Base-by-base conservation (phyloP, 2,888 invertebrate species). In the Chrysodeixis includens region DNA sequence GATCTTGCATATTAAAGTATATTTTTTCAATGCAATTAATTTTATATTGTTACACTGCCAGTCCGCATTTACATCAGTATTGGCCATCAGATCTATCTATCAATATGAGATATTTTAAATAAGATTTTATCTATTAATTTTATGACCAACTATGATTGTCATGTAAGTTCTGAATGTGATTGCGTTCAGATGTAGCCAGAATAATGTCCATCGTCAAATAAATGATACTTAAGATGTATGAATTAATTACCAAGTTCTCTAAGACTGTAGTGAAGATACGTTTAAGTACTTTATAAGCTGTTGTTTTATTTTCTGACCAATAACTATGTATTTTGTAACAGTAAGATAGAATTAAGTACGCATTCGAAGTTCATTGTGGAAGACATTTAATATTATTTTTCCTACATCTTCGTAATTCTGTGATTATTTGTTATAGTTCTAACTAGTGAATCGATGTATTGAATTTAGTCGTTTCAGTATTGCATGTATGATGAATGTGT, bases 261-360 rank as follows among this genome's bases (percentile, higher is more conserved):
- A 88, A 92, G 91, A 92, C 91, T 91, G 89, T 91, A 90, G 82
- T 81, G 88, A 83, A 85, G 85, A 88, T 90, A 90, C 86, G 85
- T 88, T 87, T 87, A 89, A 87, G 86, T 89, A 88, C 88, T 91
- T 86, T 88, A 35, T 79, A 83, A 77, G 78, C 74, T 76, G 86
- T 91, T 89, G 88, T 92, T 93, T 93, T 93, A 93, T 88, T 92
- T 92, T 86, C 89, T 94, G 94, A 94, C 94, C 93, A 94, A 94
- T 90, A 90, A 87, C 85, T 89, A 90, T 89, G 88, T 87, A 89
- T 89, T 90, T 88, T 88, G 74, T 90, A 89, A 89, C 83, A 77
- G 71, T 93, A 91, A 90, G 90, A 74, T 93, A 93, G 92, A 76
- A 84, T 69, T 93, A 93, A 93, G 93, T 88, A 85, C 63, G 75